A percentile compares a stretch with the other conserved stretches of the same genome.
phyloP scores from a whole-genome alignment of 2,888 invertebrate species.

The Oegoconia quadripuncta region DNA sequence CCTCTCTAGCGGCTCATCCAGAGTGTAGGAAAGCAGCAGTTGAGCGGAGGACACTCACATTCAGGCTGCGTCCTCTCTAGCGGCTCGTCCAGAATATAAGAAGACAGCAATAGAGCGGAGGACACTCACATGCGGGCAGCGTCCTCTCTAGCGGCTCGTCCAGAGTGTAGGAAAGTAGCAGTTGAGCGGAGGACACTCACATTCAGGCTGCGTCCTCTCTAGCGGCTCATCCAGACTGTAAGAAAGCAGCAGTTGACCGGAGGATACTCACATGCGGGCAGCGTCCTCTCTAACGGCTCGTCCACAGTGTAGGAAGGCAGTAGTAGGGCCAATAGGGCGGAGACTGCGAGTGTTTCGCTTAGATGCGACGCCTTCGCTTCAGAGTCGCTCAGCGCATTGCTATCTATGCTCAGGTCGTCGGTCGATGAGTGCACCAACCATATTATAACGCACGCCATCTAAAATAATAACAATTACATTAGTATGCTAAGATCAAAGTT shows the following conservation, averaged over 20 bases:
- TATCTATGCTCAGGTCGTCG: conserved; percentile 63
- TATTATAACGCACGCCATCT: conserved; percentile 88
- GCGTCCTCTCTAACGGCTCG: conserved; percentile 81
- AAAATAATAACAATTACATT: conserved; percentile 20
- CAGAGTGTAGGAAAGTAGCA: conserved; percentile 85
- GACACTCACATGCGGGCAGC: conserved; percentile 80
- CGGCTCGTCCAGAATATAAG: too few species aligned
- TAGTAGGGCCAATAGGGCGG: conserved; percentile 82
- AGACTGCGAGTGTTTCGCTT: conserved; percentile 81
- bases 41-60: too few species aligned
- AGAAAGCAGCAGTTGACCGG: too few species aligned
- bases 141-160: conserved; percentile 83
- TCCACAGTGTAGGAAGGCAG: conserved; percentile 85
- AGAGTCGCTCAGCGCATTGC: conserved; percentile 71
- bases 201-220: too few species aligned
- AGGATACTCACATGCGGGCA: conserved; percentile 81
- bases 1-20: conserved; percentile 81
- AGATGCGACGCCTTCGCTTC: conserved; percentile 80
- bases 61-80: too few species aligned
- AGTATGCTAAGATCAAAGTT: too few species aligned
- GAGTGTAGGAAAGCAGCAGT: conserved; percentile 84
- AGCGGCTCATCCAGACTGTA: too few species aligned
- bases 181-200: too few species aligned
- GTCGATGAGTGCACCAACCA: conserved; percentile 83
- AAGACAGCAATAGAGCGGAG: too few species aligned